A percentile compares a stretch with the other conserved stretches of the same genome.
Evolutionary conservation across 2,797 vertebrate species (phyloP).

Genomic region (Gastrophryne carolinensis): DNA sequence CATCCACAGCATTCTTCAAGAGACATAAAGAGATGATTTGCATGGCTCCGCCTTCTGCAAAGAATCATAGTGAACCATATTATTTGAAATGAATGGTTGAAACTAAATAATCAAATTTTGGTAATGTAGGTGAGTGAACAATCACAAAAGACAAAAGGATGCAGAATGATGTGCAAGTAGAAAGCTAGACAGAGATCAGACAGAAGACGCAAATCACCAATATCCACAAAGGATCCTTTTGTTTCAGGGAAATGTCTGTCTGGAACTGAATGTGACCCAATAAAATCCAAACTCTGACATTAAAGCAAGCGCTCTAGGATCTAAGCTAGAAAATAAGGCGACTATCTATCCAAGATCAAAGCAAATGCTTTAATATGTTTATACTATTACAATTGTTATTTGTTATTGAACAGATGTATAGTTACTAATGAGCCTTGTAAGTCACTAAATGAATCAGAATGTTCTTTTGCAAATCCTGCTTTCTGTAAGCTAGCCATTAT

Average conservation of each 20-base stretch:
- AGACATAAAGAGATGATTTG: no score
- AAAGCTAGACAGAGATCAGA: background rate
- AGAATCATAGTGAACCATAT: no score
- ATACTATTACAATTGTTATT: background rate
- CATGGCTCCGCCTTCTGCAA: no score
- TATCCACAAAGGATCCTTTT: slow-evolving; percentile 17
- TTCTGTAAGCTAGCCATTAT: no score
- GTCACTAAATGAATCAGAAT: background rate
- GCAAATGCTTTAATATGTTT: background rate
- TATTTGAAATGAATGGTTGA: slow-evolving; percentile 18
- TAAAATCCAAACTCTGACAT: slow-evolving; percentile 15
- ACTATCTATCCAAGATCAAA: slow-evolving; percentile 3
- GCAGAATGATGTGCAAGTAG: background rate
- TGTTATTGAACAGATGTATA: background rate
- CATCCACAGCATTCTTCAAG: no score
- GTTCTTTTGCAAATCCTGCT: background rate
- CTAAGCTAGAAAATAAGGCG: background rate
- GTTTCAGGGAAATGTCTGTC: slow-evolving; percentile 7
- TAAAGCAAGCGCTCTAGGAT: background rate
- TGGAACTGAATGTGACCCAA: slow-evolving; percentile 31
- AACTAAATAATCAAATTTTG: slow-evolving; percentile 1
- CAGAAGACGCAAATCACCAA: slow-evolving; percentile 25
- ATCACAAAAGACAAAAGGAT: background rate
- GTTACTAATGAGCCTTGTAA: background rate
- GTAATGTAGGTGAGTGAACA: slow-evolving; percentile 17